These are phyloP conservation scores for Listronotus oregonensis DNA, from an alignment of 1,140 invertebrate species.

Conservation along the genomic window DNA sequence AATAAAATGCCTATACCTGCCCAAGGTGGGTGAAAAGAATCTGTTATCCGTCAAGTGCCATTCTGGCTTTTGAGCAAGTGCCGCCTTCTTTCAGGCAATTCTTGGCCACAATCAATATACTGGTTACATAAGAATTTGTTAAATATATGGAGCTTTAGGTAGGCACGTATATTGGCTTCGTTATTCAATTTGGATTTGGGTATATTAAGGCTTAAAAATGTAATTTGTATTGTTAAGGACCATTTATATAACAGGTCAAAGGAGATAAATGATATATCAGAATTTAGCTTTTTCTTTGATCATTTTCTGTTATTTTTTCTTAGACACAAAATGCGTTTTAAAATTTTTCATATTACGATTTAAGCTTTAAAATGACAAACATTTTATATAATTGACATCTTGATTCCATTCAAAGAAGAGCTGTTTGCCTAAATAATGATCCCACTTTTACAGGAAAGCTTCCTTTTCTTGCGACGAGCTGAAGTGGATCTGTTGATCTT, in stretches of 20 bases:
- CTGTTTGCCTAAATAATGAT: too few species aligned
- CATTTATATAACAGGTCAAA: slow-evolving; percentile 5
- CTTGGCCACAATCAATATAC: slow-evolving; percentile 31
- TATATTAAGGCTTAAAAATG: slow-evolving; percentile 16
- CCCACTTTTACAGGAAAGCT: too few species aligned
- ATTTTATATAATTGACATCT: too few species aligned
- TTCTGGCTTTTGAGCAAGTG: slow-evolving; percentile 29
- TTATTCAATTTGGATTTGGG: neutral
- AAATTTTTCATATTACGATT: too few species aligned
- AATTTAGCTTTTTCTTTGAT: too few species aligned
- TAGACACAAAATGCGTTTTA: too few species aligned
- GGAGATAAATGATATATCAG: neutral
- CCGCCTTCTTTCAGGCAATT: slow-evolving; percentile 23
- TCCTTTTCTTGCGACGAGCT: too few species aligned
- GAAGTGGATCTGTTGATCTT: too few species aligned
- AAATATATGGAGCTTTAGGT: slow-evolving; percentile 22
- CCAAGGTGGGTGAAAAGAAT: slow-evolving; percentile 21
- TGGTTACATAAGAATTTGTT: slow-evolving; percentile 33
- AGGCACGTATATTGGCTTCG: neutral
- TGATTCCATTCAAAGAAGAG: too few species aligned
- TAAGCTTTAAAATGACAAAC: too few species aligned
- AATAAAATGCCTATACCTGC: slow-evolving; percentile 19
- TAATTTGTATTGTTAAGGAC: slow-evolving; percentile 12
- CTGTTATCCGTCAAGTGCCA: slow-evolving; percentile 32
- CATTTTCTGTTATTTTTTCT: too few species aligned